Conservation (phyloP, 2,888 invertebrate genomes). For the Operophtera brumata region DNA sequence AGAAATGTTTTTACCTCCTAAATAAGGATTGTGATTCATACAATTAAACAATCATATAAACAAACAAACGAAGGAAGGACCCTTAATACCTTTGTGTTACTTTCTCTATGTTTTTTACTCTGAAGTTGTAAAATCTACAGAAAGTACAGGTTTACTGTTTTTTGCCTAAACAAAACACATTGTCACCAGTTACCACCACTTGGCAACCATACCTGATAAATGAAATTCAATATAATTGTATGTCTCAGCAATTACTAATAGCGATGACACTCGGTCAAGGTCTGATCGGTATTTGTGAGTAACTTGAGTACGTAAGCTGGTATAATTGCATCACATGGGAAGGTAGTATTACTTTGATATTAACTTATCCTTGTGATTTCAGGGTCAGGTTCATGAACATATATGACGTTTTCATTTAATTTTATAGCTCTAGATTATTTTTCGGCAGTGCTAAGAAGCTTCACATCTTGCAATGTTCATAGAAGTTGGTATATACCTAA, state of each 20-base stretch:
- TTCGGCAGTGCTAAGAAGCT: no score
- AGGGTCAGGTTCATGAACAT: slow-evolving; percentile 19
- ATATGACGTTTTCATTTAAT: no score
- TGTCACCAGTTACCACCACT: not conserved
- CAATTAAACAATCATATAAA: not conserved
- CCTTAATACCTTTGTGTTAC: no score
- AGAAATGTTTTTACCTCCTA: no score
- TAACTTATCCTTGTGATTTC: slow-evolving; percentile 11
- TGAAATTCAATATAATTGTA: not conserved
- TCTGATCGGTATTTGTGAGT: slow-evolving; percentile 12
- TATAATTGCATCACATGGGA: slow-evolving; percentile 18
- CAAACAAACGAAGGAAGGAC: no score
- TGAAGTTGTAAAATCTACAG: not conserved
- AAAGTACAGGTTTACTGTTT: not conserved
- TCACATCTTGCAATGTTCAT: no score
- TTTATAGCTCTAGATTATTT: no score
- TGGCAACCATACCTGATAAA: not conserved
- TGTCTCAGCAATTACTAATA: slow-evolving; percentile 8
- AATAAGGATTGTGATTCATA: no score
- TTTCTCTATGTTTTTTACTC: not conserved
- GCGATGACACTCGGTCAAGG: slow-evolving; percentile 22
- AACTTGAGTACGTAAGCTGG: slow-evolving; percentile 12
- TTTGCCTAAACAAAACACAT: not conserved
- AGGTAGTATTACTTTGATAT: slow-evolving; percentile 2
- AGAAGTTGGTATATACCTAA: no score